These are phyloP conservation scores for Papilio glaucus DNA, from an alignment of 1,140 invertebrate species.

Conservation along the genomic window DNA sequence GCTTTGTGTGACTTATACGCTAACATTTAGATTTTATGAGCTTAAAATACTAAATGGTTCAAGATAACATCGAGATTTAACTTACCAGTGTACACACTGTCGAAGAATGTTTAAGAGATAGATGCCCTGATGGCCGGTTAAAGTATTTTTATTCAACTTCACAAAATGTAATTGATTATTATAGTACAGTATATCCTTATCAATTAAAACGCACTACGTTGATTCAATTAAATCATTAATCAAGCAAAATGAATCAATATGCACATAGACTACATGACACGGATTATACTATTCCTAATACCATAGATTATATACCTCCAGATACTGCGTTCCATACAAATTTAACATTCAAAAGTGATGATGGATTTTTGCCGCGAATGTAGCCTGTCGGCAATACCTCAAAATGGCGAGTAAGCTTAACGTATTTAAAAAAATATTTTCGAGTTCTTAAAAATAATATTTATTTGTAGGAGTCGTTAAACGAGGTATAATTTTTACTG, in stretches of 20 bases:
- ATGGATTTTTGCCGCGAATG: too few relatives aligned
- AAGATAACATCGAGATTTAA: background rate
- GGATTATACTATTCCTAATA: background rate
- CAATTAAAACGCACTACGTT: background rate
- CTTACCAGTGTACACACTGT: slow-evolving; percentile 5
- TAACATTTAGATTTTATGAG: slow-evolving; percentile 13
- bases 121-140: slow-evolving; percentile 15
- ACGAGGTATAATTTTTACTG: too few relatives aligned
- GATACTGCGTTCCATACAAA: too few relatives aligned
- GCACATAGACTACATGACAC: background rate
- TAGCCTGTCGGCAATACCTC: too few relatives aligned
- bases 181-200: background rate
- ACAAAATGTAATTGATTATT: too few relatives aligned
- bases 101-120: background rate
- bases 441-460: too few relatives aligned
- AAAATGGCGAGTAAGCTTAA: too few relatives aligned
- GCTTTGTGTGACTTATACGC: background rate
- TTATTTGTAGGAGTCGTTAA: too few relatives aligned
- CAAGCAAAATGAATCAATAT: background rate
- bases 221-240: background rate
- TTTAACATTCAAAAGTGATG: too few relatives aligned
- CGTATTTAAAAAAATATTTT: too few relatives aligned
- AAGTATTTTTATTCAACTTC: background rate
- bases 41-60: background rate
- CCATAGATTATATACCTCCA: too few relatives aligned